Evolutionary conservation across 2,113 vertebrate species (phyloP).

Genomic region (Pseudorhombus dupliciocellatus): DNA sequence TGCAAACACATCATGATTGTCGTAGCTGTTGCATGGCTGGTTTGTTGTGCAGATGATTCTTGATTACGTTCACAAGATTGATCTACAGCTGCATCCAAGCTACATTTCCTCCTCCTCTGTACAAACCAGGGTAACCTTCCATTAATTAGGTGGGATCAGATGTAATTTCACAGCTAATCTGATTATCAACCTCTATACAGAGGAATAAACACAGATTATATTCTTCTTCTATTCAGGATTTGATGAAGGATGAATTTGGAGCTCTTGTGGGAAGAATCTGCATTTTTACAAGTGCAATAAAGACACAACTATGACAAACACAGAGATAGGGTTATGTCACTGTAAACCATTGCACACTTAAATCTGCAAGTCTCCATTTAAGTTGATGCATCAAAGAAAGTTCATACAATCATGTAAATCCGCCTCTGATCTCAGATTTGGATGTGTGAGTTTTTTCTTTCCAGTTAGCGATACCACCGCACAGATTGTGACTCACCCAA

Average conservation of each 20-base stretch:
- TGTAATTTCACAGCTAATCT: constrained; percentile 20
- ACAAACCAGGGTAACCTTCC: background rate
- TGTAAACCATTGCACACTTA: background rate
- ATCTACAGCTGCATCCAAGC: background rate
- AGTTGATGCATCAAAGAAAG: background rate
- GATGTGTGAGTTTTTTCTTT: background rate
- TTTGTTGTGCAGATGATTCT: background rate
- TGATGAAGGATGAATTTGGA: background rate
- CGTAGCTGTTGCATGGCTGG: background rate
- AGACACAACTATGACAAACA: background rate
- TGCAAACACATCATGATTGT: background rate
- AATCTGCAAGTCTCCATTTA: background rate
- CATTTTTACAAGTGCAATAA: background rate
- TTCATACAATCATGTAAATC: background rate
- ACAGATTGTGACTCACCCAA: constrained; percentile 4
- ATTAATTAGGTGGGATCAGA: constrained; percentile 40
- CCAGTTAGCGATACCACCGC: background rate
- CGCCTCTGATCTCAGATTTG: background rate
- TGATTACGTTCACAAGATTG: background rate
- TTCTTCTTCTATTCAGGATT: background rate
- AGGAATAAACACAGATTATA: constrained; percentile 26
- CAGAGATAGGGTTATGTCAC: background rate
- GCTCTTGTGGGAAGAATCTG: background rate
- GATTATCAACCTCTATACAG: constrained; percentile 24
- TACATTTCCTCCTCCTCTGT: background rate